Evolutionary conservation across 1,140 invertebrate species (phyloP), one percentile per base, ranked within the genome.

Genomic region (Phymorhynchus buccinoides): DNA sequence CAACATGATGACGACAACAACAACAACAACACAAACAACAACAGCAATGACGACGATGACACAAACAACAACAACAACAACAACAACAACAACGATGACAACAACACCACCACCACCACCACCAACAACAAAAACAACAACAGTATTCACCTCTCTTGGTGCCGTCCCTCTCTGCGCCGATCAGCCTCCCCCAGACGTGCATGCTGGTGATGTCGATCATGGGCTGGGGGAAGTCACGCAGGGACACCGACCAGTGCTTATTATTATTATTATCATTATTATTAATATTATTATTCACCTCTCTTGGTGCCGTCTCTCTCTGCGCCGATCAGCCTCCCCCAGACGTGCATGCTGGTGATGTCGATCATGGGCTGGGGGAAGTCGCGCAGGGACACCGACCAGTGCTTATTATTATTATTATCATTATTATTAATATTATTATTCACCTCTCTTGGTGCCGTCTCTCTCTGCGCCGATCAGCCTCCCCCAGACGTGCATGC

Each of bases 181-280:
- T 95, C 1, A 99, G 92, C 88, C 96, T 95, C 0, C 98, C 99
- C 95, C 97, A 99, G 41, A 99, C 95, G 85, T 96, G 96, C 89
- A 98, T 95, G 79, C 96, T 95, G 87, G 96, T 95, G 48, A 98
- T 96, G 86, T 97, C 95, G 66, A 99, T 94, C 92, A 98, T 95
- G 1, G 97, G 97, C 90, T 98, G 97, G 0, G 98, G 98, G 92
- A 99, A 99, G 93, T 99, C 99, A n/a, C 98, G 94, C 83, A 99
- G 94, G 80, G 97, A 96, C 84, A 99, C 95, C 88, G 96, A 96
- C 96, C 97, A 98, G 89, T 96, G 96, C 37, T 48, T 48, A 48
- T 48, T 18, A 48, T 48, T 48, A 48, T 18, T 48, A 48, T 48
- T 48, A 18, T 48, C 44, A 48, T 48, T 48, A 18, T 48, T 18